Evolutionary conservation across 2,888 invertebrate genomes (phyloP), one percentile per base, ranked within the genome.

Genomic region (Zaprionus obscuricornis): DNA sequence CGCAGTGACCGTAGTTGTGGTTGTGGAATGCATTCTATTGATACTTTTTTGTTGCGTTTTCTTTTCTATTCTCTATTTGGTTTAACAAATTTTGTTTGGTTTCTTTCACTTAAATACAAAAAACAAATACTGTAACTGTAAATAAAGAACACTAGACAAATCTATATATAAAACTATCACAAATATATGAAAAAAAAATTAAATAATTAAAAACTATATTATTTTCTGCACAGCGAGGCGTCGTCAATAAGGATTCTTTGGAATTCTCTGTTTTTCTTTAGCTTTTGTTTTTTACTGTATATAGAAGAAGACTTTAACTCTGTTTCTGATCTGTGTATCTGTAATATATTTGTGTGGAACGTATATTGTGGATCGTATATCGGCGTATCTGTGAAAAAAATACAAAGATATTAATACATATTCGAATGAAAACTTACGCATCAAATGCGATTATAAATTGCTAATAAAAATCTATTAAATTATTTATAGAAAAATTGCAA

Each of bases 201-300:
- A 22, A 50, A 27, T 40, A 59, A 49, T 33, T 40, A 10, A 40
- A 16, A 40, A 50, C 36, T n/a, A 11, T 34, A n/a, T n/a, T n/a
- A n/a, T 17, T 46, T 49, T 57, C 63, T 49, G 57, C 76, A 73
- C 76, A 62, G 60, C 40, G 33, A 45, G 67, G 76, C 77, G 70
- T 76, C 75, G 75, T 76, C 81, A 76, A n/a, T n/a, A n/a, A 54
- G 58, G 56, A 59, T 46, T 74, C 81, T 76, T 76, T 76, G 71
- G 75, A 76, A 64, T 76, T 68, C 7, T 20, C 17, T 29, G 45
- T 52, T 49, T 39, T 52, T 13, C 20, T 27, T 4, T 34, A 43
- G 7, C 17, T 43, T 31, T 11, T 29, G 8, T 16, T 10, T 17
- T 13, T 54, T 29, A 22, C 13, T 39, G 11, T 26, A 24, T 18